These are phyloP conservation scores for Lamellibrachia columna DNA, from an alignment of 2,888 invertebrate genomes.

Conservation along the genomic window DNA sequence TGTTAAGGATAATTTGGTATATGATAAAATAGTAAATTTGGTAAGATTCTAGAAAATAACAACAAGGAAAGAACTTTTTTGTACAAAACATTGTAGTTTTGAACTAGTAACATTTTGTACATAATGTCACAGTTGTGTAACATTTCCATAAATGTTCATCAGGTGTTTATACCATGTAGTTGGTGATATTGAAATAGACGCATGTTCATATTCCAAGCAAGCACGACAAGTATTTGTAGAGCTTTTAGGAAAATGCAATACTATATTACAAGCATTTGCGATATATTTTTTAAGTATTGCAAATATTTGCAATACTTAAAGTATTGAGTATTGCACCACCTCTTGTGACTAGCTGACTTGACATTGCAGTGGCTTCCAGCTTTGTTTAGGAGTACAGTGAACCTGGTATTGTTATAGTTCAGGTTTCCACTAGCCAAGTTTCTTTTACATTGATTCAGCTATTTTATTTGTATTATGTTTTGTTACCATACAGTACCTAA, in stretches of 20 bases:
- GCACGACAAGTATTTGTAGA: background rate
- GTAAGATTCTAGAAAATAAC: background rate
- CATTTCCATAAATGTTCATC: background rate
- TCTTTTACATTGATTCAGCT: background rate
- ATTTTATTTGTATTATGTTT: background rate
- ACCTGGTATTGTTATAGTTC: background rate
- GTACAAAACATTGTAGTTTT: background rate
- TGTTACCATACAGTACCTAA: background rate
- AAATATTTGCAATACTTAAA: too few species aligned
- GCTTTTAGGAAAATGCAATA: too few species aligned
- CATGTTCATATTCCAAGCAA: background rate
- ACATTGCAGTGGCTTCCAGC: background rate
- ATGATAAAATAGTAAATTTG: background rate
- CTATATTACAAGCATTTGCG: too few species aligned
- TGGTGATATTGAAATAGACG: background rate
- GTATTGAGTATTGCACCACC: too few species aligned
- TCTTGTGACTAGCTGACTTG: background rate
- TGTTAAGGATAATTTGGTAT: too few species aligned
- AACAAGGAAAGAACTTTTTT: background rate
- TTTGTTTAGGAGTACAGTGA: background rate
- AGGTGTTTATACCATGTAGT: background rate
- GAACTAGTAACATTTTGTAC: background rate
- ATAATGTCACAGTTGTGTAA: background rate
- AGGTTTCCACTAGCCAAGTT: background rate
- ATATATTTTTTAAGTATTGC: too few species aligned